Percentiles rank a stretch among this genome's conserved stretches.
These are phyloP conservation scores for Aphyosemion australe DNA, from an alignment of 2,113 vertebrate genomes.

Conservation along the genomic window DNA sequence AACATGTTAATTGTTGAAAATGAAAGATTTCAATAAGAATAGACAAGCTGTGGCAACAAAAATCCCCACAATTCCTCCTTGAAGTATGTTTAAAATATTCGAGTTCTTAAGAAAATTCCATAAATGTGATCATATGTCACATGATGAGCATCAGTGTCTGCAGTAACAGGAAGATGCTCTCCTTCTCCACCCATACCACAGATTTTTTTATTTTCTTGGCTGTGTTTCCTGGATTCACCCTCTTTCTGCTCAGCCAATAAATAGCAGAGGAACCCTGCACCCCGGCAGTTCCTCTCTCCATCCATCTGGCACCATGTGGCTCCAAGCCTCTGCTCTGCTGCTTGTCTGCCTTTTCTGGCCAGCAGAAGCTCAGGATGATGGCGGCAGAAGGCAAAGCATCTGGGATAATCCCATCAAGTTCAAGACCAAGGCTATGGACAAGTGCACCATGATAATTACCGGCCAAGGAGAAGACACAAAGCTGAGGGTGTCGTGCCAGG, in stretches of 20 bases:
- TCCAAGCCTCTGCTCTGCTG: slow-evolving; percentile 64
- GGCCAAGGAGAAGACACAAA: slow-evolving; percentile 72
- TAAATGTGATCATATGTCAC: too few relatives aligned
- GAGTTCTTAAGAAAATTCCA: too few relatives aligned
- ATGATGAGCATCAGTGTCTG: too few relatives aligned
- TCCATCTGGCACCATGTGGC: slow-evolving; percentile 77
- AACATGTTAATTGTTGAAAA: too few relatives aligned
- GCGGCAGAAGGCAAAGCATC: slow-evolving; percentile 54
- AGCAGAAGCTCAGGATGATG: slow-evolving; percentile 62
- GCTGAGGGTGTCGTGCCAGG: slow-evolving; percentile 77
- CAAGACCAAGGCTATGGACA: slow-evolving; percentile 77
- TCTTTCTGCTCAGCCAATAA: slow-evolving; percentile 72
- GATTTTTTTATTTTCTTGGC: slow-evolving; percentile 1
- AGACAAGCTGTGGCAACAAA: too few relatives aligned
- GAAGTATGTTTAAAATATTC: too few relatives aligned
- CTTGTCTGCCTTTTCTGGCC: slow-evolving; percentile 66
- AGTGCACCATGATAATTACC: slow-evolving; percentile 75
- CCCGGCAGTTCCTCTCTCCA: slow-evolving; percentile 20
- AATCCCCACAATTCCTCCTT: too few relatives aligned
- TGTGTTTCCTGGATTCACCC: slow-evolving; percentile 55
- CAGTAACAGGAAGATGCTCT: not conserved
- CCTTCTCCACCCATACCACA: slow-evolving; percentile 17
- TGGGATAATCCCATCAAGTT: slow-evolving; percentile 80
- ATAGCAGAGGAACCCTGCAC: slow-evolving; percentile 59
- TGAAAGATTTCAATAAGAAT: too few relatives aligned